Base-by-base conservation (phyloP, 23 tunicate species). In the Halocynthia aurantium region DNA sequence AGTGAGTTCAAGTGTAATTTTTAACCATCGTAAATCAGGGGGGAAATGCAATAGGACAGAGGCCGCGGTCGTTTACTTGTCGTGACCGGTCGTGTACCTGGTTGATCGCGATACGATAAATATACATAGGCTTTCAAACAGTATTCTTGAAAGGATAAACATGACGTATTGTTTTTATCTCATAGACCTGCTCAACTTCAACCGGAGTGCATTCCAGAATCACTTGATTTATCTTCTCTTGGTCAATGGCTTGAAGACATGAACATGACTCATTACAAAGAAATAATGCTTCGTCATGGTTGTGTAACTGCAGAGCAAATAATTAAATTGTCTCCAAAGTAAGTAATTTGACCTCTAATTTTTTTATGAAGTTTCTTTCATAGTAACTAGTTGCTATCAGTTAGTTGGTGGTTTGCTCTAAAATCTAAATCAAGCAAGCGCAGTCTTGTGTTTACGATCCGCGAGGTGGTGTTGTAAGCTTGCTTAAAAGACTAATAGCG, bases 251-350 rank as follows among this genome's bases (percentile, higher is more conserved):
- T 92, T 62, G 89, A 86, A 61, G 80, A 92, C 51, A 86, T 92
- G 92, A 72, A 81, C 52, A 51, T 92, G 74, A 69, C 84, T 0
- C 90, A 86, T 22, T 70, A 86, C 78, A 86, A 86, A 69, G 81
- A 82, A 7, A 50, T 74, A 10, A 86, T 92, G 88, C 60, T 92
- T 10, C 56, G 88, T 44, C 69, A 77, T 75, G 98, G 98, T 20
- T 86, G 92, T 61, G 91, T 86, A 8, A 92, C 98, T 19, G 98
- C 92, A 10, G 98, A 92, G 63, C 98, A 92, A 54, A 92, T 92
- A 21, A 92, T 86, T 77, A 72, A 85, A 50, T 56, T 92, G 10
- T 77, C 79, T n/a, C 31, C 77, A 20, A 75, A 84, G 98, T 92
- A 56, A 71, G 88, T 78, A 15, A 53, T 18, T 10, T 78, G 11